A percentile compares a stretch with the other conserved stretches of the same genome.
Evolutionary conservation across 2,797 vertebrate genomes (phyloP).

Genomic region (Echeneis naucrates): DNA sequence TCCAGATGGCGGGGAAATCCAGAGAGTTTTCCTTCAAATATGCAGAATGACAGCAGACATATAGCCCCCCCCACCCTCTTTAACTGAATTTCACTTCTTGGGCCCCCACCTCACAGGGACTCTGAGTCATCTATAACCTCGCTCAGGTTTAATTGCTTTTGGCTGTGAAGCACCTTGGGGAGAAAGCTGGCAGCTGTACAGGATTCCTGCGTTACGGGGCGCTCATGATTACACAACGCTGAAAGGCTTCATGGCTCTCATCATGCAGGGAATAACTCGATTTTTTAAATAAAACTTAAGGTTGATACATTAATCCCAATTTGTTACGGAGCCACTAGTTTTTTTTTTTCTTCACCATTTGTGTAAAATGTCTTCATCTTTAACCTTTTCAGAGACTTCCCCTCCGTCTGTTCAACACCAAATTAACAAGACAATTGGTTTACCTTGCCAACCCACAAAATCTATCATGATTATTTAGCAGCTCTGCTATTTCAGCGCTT

Average conservation of each 20-base stretch:
- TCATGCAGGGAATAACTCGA: slow-evolving; percentile 16
- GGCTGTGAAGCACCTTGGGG: slow-evolving; percentile 64
- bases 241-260: slow-evolving; percentile 24
- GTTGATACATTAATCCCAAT: slow-evolving; percentile 2
- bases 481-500: slow-evolving; percentile 2
- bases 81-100: slow-evolving; percentile 66
- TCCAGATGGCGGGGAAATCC: slow-evolving; percentile 72
- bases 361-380: slow-evolving; percentile 17
- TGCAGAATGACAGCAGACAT: slow-evolving; percentile 50
- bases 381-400: slow-evolving; percentile 5
- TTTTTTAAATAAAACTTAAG: slow-evolving; percentile 16
- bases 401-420: slow-evolving; percentile 9
- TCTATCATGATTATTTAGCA: slow-evolving; percentile 26
- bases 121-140: slow-evolving; percentile 66
- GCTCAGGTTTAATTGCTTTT: slow-evolving; percentile 69
- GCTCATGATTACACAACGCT: slow-evolving; percentile 38
- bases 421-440: slow-evolving; percentile 26
- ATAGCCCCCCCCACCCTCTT: slow-evolving; percentile 42
- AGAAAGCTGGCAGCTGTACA: slow-evolving; percentile 57
- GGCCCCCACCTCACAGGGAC: slow-evolving; percentile 59
- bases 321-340: neutral
- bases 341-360: neutral
- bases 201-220: slow-evolving; percentile 68
- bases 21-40: slow-evolving; percentile 38
- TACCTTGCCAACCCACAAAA: slow-evolving; percentile 12